Evolutionary conservation across 2,113 vertebrate species (phyloP), one percentile per base, ranked within the genome.

Genomic region (Grallaria varia): DNA sequence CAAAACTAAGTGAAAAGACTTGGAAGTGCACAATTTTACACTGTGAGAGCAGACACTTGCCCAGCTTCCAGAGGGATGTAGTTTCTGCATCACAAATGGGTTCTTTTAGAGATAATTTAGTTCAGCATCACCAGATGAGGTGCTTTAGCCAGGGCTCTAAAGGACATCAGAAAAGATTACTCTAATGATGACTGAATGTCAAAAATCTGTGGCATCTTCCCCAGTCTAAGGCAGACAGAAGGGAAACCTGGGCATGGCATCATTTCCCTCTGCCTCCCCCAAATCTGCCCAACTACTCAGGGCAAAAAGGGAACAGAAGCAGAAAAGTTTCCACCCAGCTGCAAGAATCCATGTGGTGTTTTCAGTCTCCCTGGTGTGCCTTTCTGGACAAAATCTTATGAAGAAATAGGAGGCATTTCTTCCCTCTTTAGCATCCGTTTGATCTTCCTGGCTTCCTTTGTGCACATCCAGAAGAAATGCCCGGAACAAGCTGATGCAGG

Each of bases 261-360:
- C 23, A 18, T 82, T 63, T 0, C 0, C 20, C 24, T 53, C n/a
- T n/a, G n/a, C n/a, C 28, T 39, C 25, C 72, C 17, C 59, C 37
- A 58, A 50, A 62, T 27, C 20, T 74, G 40, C n/a, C 59, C 42
- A 27, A 22, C 20, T 89, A 3, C 58, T 62, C 17, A 37, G 23
- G 25, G 23, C 8, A 40, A 53, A 59, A 77, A 23, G 5, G 8
- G 5, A 10, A 71, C 12, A 55, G 14, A 73, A 71, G 14, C 19
- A 33, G 66, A 39, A 30, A 15, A 33, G 23, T 8, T 72, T 52
- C 53, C 2, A 0, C 5, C 28, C 55, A n/a, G 16, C 40, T 84
- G 9, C 16, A 28, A 60, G 63, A 81, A 73, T n/a, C 14, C 8
- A 9, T 60, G 23, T 7, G 44, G 5, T 45, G 33, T n/a, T n/a